Evolutionary conservation across 2,797 vertebrate genomes (phyloP).

Genomic region (Rhynchotus rufescens): DNA sequence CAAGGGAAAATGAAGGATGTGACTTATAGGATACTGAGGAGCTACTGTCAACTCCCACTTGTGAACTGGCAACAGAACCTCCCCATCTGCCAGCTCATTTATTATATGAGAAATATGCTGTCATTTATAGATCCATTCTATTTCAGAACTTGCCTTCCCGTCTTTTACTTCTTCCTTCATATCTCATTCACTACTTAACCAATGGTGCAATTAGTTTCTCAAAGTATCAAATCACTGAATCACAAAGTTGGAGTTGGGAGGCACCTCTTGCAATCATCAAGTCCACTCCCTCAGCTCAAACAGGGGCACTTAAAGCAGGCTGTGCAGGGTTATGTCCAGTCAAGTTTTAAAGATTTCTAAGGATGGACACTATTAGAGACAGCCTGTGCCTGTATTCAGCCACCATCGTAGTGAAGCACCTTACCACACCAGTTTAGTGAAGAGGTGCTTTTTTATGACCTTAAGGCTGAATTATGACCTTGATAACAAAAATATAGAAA

Average conservation of each 20-base stretch:
- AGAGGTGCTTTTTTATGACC: background rate
- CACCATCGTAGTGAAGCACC: background rate
- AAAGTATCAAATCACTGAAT: background rate
- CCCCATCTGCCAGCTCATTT: background rate
- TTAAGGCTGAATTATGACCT: background rate
- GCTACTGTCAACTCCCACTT: accelerated
- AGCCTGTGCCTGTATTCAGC: no score
- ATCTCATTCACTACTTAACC: background rate
- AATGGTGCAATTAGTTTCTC: background rate
- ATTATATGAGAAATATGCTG: background rate
- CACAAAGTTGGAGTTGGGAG: background rate
- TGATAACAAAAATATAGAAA: background rate
- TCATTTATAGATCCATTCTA: background rate
- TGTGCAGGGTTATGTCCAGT: background rate
- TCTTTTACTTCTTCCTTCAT: background rate
- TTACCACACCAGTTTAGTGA: no score
- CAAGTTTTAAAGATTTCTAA: background rate
- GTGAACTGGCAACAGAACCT: background rate
- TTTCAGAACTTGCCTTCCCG: background rate
- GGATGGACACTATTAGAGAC: background rate
- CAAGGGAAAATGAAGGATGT: background rate
- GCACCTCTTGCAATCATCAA: background rate
- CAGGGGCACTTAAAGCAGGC: background rate
- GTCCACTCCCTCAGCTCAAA: background rate
- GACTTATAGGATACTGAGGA: background rate